phyloP scores from a whole-genome alignment of 2,797 vertebrate species.

The Valencia hispanica region DNA sequence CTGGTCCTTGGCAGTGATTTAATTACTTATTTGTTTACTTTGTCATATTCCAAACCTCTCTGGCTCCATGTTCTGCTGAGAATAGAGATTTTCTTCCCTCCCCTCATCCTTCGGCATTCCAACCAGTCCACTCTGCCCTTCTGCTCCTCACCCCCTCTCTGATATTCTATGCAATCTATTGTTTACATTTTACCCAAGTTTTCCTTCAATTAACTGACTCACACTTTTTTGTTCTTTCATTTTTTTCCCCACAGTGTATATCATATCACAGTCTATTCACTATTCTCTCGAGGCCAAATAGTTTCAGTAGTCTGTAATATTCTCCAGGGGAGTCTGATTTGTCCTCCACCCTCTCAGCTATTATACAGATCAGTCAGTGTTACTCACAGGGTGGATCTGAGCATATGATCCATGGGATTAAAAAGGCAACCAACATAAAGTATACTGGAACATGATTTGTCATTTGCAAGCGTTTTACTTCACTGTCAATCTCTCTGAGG shows the following conservation, averaged over 20 bases:
- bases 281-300: conserved; percentile 53
- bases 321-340: conserved; percentile 60
- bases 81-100: conserved; percentile 52
- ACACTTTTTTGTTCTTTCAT: conserved; percentile 34
- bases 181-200: conserved; percentile 24
- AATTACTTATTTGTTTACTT: conserved; percentile 80
- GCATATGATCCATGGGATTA: conserved; percentile 20
- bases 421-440: conserved; percentile 18
- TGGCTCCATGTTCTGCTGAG: conserved; percentile 67
- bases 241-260: conserved; percentile 15
- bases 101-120: conserved; percentile 70
- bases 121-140: conserved; percentile 41
- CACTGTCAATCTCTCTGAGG: background rate
- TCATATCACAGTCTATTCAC: conserved; percentile 52
- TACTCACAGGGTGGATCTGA: conserved; percentile 48
- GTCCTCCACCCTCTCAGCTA: conserved; percentile 60
- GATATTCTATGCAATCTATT: conserved; percentile 39
- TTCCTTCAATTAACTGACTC: conserved; percentile 25
- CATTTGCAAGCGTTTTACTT: background rate
- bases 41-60: conserved; percentile 70
- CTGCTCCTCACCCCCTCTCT: conserved; percentile 22
- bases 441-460: conserved; percentile 13
- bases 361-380: conserved; percentile 50
- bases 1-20: conserved; percentile 66
- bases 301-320: conserved; percentile 65